Conservation (phyloP, 2,113 vertebrate species). For the Neodontobutis hainanensis region DNA sequence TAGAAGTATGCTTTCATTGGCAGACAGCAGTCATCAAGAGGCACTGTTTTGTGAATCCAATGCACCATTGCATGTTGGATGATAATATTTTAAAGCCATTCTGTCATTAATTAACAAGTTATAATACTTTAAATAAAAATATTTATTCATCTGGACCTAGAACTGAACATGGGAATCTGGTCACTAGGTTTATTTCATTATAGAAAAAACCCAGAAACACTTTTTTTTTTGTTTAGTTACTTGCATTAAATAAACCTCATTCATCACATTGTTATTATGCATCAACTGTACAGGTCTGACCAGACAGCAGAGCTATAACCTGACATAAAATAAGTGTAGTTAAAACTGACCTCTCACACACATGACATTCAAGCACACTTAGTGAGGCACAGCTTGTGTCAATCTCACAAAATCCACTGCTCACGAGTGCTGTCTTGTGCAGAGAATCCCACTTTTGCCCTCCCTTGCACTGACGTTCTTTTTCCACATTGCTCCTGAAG, state of each 20-base stretch:
- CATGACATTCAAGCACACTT: no score
- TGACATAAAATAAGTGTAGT: no score
- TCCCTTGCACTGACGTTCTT: conserved; percentile 41
- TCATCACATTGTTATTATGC: no score
- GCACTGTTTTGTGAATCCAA: conserved; percentile 11
- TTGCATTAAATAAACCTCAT: no score
- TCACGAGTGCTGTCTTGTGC: conserved; percentile 28
- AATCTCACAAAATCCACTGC: conserved; percentile 20
- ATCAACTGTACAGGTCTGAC: no score
- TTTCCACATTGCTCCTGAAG: conserved; percentile 37
- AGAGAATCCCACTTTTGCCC: conserved; percentile 40
- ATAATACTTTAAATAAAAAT: conserved; percentile 18
- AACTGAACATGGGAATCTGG: background rate
- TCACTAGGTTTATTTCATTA: no score
- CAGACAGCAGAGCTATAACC: no score
- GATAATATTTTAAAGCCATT: conserved; percentile 13
- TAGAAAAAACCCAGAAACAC: no score
- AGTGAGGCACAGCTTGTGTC: no score
- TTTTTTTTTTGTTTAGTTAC: no score
- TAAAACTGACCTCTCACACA: no score
- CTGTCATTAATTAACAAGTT: conserved; percentile 22
- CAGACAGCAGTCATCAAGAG: background rate
- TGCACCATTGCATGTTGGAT: background rate
- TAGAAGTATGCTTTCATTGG: conserved; percentile 9
- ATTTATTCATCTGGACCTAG: conserved; percentile 16